Conservation (phyloP, 2,113 vertebrate species). For the Thomomys bottae region DNA sequence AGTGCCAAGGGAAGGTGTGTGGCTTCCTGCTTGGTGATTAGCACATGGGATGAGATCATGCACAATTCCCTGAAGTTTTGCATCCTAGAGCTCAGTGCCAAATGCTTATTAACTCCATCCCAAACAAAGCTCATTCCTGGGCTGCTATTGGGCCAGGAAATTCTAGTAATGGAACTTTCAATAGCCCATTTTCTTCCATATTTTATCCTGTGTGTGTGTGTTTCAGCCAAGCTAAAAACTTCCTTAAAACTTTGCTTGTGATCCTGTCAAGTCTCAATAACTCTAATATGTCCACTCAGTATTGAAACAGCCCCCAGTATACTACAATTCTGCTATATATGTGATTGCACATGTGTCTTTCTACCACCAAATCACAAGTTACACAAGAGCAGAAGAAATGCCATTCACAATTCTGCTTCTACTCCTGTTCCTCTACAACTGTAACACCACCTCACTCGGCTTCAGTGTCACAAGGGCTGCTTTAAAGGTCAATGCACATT, state of each 20-base stretch:
- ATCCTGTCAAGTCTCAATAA: background rate
- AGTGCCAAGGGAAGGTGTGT: conserved; percentile 60
- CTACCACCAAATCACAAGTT: background rate
- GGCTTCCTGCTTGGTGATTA: conserved; percentile 63
- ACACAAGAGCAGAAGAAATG: background rate
- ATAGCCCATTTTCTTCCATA: conserved; percentile 25
- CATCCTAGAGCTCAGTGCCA: conserved; percentile 46
- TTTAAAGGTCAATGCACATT: background rate
- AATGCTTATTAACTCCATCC: conserved; percentile 39
- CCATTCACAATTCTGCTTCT: background rate
- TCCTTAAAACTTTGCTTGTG: background rate
- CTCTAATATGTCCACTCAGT: background rate
- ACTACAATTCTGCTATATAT: background rate
- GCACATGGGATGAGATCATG: conserved; percentile 43
- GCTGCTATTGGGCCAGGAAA: background rate
- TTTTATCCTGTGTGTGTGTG: background rate
- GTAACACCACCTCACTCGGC: background rate
- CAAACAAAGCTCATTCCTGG: conserved; percentile 27
- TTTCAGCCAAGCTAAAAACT: background rate
- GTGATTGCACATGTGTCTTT: background rate
- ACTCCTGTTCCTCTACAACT: background rate
- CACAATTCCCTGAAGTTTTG: conserved; percentile 61
- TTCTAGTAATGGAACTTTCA: conserved; percentile 32
- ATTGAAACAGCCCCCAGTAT: background rate
- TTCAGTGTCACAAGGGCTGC: background rate